phyloP scores from a whole-genome alignment of 2,113 vertebrate species.

The Meles meles region DNA sequence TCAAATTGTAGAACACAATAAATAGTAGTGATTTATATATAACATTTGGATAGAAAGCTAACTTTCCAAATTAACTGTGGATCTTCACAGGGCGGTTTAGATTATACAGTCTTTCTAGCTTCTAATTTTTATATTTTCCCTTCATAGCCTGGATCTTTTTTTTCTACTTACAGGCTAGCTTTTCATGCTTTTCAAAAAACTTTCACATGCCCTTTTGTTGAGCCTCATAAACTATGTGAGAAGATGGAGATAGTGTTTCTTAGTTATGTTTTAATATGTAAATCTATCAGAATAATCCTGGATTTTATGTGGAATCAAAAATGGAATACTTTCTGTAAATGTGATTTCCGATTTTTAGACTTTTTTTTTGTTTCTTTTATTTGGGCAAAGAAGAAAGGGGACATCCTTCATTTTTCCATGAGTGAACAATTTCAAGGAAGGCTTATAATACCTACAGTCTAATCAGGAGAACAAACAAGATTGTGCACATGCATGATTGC shows the following conservation, averaged over 20 bases:
- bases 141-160: not conserved
- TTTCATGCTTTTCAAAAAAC: not conserved
- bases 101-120: not conserved
- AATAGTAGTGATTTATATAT: not conserved
- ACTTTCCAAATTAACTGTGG: not conserved
- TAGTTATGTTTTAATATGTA: not conserved
- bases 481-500: not conserved
- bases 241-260: not conserved
- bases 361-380: not conserved
- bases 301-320: not conserved
- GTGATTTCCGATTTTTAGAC: not conserved
- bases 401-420: not conserved
- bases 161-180: not conserved
- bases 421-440: not conserved
- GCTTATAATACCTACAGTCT: not conserved
- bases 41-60: not conserved
- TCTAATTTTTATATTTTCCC: not conserved
- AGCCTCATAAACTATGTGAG: not conserved
- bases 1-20: not conserved
- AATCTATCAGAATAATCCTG: not conserved
- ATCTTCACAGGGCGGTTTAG: not conserved
- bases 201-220: not conserved
- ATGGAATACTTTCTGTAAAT: not conserved
- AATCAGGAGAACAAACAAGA: not conserved
- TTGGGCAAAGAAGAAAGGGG: not conserved